phyloP scores from a whole-genome alignment of 2,113 vertebrate genomes.

The Cariama cristata region DNA sequence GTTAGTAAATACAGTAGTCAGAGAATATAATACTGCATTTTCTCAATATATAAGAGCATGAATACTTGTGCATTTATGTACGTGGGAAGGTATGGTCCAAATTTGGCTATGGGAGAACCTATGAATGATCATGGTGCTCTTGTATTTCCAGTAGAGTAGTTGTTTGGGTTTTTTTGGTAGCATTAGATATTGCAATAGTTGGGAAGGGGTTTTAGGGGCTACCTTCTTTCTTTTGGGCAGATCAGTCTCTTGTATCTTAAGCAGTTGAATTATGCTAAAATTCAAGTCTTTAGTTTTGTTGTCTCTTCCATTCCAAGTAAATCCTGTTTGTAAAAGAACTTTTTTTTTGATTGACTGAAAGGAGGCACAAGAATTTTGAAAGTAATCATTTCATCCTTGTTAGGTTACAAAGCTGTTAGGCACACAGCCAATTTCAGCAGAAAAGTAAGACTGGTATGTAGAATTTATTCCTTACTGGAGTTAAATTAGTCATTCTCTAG shows the following conservation, averaged over 20 bases:
- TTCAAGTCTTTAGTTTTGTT: not conserved
- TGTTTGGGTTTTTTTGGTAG: not conserved
- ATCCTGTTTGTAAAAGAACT: not conserved
- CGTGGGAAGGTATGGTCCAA: not conserved
- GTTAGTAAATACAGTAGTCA: not conserved
- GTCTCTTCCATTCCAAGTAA: not conserved
- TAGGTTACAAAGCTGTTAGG: not conserved
- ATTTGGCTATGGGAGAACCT: not conserved
- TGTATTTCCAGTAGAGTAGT: not conserved
- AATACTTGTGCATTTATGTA: not conserved
- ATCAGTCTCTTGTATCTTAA: not conserved
- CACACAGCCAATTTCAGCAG: not conserved
- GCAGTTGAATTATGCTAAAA: not conserved
- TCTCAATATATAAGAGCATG: fast-evolving
- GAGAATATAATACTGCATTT: not conserved
- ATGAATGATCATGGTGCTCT: not conserved
- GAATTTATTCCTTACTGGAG: not conserved
- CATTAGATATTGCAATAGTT: not conserved
- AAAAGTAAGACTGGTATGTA: not conserved
- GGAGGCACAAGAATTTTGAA: not conserved
- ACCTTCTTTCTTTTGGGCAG: not conserved
- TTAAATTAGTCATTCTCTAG: not conserved
- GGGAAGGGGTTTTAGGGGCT: not conserved
- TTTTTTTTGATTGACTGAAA: not conserved
- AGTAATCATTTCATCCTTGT: not conserved